Evolutionary conservation across 2,113 vertebrate genomes (phyloP).

Genomic region (Lathamus discolor): DNA sequence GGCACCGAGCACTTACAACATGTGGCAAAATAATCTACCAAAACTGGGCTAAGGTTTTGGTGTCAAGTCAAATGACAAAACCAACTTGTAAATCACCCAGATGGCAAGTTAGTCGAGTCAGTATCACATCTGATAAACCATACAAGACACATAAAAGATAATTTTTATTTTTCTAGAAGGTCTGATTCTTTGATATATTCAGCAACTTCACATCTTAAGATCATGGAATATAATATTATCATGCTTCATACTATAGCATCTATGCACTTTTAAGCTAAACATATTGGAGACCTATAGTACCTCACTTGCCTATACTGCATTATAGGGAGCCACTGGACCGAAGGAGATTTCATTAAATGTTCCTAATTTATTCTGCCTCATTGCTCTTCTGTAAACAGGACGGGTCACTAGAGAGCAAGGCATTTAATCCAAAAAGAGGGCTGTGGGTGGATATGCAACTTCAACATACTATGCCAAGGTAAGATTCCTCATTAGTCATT

Average conservation of each 20-base stretch:
- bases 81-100: background rate
- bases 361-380: constrained; percentile 26
- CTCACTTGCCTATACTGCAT: background rate
- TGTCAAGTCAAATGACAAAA: background rate
- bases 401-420: background rate
- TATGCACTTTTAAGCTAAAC: background rate
- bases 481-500: background rate
- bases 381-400: constrained; percentile 12
- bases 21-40: background rate
- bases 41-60: background rate
- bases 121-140: background rate
- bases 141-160: background rate
- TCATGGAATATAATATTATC: background rate
- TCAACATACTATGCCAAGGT: background rate
- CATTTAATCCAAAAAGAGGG: constrained; percentile 7
- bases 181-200: background rate
- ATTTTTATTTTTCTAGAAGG: background rate
- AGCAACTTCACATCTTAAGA: background rate
- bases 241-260: background rate
- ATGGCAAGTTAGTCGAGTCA: background rate
- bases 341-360: constrained; percentile 14
- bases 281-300: background rate
- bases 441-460: background rate
- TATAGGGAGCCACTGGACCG: background rate
- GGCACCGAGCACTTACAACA: background rate